Evolutionary conservation across 2,113 vertebrate species (phyloP).

Genomic region (Sylvietta virens): DNA sequence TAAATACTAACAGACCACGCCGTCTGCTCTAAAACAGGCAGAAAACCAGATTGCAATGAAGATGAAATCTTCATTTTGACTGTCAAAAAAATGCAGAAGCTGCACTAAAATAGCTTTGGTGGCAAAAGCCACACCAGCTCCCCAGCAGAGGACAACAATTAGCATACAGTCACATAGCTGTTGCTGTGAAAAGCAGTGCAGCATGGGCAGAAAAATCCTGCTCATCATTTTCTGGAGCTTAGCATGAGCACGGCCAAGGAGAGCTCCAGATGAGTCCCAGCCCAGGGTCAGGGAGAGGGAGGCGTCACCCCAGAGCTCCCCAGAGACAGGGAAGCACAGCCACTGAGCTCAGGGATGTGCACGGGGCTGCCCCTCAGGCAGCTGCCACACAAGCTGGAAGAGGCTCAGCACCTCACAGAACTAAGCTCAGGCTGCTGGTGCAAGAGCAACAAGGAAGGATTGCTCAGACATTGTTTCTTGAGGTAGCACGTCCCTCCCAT

Average conservation of each 20-base stretch:
- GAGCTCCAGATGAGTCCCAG: not conserved
- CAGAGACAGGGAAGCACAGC: not conserved
- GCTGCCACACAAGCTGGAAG: not conserved
- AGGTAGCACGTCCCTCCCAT: not conserved
- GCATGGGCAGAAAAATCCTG: not conserved
- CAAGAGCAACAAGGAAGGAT: not conserved
- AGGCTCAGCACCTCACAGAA: not conserved
- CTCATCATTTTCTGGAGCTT: not conserved
- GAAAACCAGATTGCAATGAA: conserved; percentile 5
- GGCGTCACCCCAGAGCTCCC: not conserved
- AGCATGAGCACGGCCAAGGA: conserved; percentile 13
- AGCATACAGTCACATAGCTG: not conserved
- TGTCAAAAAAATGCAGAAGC: conserved; percentile 47
- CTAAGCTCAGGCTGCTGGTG: not conserved
- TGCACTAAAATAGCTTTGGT: conserved; percentile 48
- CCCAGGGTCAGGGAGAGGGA: not conserved
- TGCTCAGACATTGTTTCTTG: not conserved
- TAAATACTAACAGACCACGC: not conserved
- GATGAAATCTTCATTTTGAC: conserved; percentile 40
- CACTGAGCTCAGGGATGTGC: not conserved
- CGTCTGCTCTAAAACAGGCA: conserved; percentile 13
- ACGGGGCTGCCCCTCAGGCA: not conserved
- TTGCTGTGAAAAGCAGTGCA: not conserved
- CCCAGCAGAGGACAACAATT: conserved; percentile 38
- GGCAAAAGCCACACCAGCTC: conserved; percentile 46